Conservation (phyloP, 2,113 vertebrate species). For the Burhinus oedicnemus region DNA sequence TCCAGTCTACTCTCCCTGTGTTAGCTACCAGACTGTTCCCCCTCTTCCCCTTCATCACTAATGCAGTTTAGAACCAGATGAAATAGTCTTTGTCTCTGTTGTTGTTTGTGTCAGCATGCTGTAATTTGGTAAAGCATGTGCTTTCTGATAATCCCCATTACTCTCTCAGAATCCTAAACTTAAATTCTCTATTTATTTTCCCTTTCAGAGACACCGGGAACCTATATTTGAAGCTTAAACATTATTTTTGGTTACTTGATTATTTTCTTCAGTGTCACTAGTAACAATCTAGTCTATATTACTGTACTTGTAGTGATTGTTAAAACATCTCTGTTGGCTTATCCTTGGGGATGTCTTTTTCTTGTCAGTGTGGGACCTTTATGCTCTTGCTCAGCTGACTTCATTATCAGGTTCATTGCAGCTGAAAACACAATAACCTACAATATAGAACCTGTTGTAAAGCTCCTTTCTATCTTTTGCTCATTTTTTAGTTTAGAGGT, state of each 20-base stretch:
- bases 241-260: slow-evolving; percentile 39
- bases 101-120: slow-evolving; percentile 37
- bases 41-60: not conserved
- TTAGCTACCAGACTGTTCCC: not conserved
- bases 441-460: slow-evolving; percentile 46
- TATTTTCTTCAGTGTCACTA: slow-evolving; percentile 45
- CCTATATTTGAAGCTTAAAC: slow-evolving; percentile 47
- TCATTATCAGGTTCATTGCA: slow-evolving; percentile 65
- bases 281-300: slow-evolving; percentile 28
- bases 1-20: not conserved
- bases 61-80: not conserved
- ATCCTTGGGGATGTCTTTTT: slow-evolving; percentile 52
- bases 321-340: slow-evolving; percentile 26
- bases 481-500: slow-evolving; percentile 42
- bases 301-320: slow-evolving; percentile 33
- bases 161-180: slow-evolving; percentile 30
- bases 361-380: slow-evolving; percentile 64
- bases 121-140: slow-evolving; percentile 33
- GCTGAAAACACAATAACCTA: slow-evolving; percentile 61
- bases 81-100: slow-evolving; percentile 22
- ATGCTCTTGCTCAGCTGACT: slow-evolving; percentile 53
- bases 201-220: slow-evolving; percentile 37
- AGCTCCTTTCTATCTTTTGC: slow-evolving; percentile 32
- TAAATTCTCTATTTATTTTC: slow-evolving; percentile 55
- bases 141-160: slow-evolving; percentile 32